Evolutionary conservation across 2,888 invertebrate species (phyloP).

Genomic region (Melanchra persicariae): DNA sequence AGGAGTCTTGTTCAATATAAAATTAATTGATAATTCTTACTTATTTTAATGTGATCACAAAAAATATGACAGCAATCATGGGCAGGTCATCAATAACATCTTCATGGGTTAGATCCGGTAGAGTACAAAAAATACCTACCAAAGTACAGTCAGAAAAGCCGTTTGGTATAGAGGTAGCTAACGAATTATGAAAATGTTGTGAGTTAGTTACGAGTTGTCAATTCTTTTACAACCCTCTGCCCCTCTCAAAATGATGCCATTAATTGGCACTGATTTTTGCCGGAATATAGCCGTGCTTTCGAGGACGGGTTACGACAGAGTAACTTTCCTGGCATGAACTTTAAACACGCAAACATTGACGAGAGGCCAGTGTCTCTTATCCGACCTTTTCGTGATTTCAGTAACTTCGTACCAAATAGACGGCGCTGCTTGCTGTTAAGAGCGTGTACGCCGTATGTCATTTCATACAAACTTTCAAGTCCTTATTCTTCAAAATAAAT

Average conservation of each 20-base stretch:
- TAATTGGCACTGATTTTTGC: not conserved
- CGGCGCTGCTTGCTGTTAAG: too few relatives aligned
- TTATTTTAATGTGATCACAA: slow-evolving; percentile 31
- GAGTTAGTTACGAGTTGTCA: too few relatives aligned
- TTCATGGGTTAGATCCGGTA: slow-evolving; percentile 53
- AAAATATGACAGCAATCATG: slow-evolving; percentile 50
- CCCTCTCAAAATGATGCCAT: not conserved
- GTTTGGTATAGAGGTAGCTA: not conserved
- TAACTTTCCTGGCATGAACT: not conserved
- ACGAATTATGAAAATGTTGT: not conserved
- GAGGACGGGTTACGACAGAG: not conserved
- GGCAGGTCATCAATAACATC: slow-evolving; percentile 52
- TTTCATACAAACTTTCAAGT: too few relatives aligned
- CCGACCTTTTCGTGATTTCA: not conserved
- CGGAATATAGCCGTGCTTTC: not conserved
- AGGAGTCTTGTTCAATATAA: slow-evolving; percentile 11
- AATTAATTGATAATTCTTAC: slow-evolving; percentile 42
- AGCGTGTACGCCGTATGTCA: too few relatives aligned
- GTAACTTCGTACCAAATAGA: not conserved
- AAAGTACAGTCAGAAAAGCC: not conserved
- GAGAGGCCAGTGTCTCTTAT: not conserved
- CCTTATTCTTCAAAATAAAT: too few relatives aligned
- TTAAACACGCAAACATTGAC: not conserved
- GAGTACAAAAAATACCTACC: slow-evolving; percentile 51
- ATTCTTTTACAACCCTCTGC: not conserved